These are phyloP conservation scores for Sycophila texana DNA, from an alignment of 2,888 invertebrate genomes.

Conservation along the genomic window DNA sequence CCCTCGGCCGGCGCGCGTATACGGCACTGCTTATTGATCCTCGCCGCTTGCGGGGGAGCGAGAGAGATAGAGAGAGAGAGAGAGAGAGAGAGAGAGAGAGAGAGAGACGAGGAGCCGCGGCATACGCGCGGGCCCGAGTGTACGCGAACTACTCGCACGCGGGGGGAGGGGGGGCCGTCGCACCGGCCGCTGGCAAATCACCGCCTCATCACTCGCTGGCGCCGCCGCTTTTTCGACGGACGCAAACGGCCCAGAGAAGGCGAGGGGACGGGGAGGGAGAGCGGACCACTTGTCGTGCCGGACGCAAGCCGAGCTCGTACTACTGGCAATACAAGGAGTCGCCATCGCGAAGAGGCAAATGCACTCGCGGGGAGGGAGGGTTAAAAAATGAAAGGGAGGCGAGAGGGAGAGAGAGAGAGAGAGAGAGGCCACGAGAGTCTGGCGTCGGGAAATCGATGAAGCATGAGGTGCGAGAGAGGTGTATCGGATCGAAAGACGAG, in stretches of 20 bases:
- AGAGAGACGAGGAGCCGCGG: constrained; percentile 18
- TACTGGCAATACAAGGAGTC: constrained; percentile 1
- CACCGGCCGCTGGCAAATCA: not conserved
- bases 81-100: not conserved
- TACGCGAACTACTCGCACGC: constrained; percentile 47
- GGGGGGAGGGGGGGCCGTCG: no score
- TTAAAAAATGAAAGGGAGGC: not conserved
- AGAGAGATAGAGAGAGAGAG: not conserved
- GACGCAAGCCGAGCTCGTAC: constrained; percentile 15
- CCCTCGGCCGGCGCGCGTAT: constrained; percentile 41
- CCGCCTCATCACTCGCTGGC: constrained; percentile 4
- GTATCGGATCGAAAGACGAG: not conserved
- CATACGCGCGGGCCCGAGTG: constrained; percentile 20
- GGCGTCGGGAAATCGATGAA: constrained; percentile 39
- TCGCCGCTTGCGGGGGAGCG: constrained; percentile 66
- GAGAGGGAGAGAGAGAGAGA: constrained; percentile 10
- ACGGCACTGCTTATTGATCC: constrained; percentile 76
- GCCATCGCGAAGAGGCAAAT: constrained; percentile 4
- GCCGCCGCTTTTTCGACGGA: not conserved
- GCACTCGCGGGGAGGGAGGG: not conserved
- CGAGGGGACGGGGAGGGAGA: not conserved
- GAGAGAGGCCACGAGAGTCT: constrained; percentile 16
- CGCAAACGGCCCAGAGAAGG: not conserved
- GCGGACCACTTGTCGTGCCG: constrained; percentile 2
- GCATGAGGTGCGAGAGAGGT: not conserved